Percentiles rank a stretch among this genome's conserved stretches.
Evolutionary conservation across 2,888 invertebrate genomes (phyloP).

Genomic region (Drosophila subsilvestris): DNA sequence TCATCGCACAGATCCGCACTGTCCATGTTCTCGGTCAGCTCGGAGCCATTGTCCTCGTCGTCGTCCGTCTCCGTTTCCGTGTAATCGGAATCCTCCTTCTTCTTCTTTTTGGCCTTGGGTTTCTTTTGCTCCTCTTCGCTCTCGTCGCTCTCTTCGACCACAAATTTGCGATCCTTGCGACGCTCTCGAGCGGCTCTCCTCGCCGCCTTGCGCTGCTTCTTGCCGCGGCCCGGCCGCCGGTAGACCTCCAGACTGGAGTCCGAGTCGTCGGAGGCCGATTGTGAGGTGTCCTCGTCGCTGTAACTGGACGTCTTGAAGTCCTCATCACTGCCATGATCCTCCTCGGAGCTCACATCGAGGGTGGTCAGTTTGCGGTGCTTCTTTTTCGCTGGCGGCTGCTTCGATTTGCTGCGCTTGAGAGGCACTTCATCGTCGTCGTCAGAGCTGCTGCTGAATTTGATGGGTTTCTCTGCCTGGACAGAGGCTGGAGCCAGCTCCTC

Average conservation of each 20-base stretch:
- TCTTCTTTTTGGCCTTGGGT: constrained; percentile 85
- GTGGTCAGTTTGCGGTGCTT: constrained; percentile 91
- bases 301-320: constrained; percentile 92
- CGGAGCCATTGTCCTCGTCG: constrained; percentile 81
- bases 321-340: constrained; percentile 93
- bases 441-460: constrained; percentile 50
- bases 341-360: constrained; percentile 91
- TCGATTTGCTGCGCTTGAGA: constrained; percentile 66
- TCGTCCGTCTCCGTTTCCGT: constrained; percentile 87
- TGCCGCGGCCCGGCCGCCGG: constrained; percentile 84
- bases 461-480: constrained; percentile 46
- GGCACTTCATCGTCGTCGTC: constrained; percentile 83
- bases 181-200: constrained; percentile 85
- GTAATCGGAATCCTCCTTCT: constrained; percentile 85
- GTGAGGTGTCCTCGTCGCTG: constrained; percentile 84
- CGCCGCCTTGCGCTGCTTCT: constrained; percentile 85
- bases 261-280: constrained; percentile 86
- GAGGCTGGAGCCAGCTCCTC: constrained; percentile 52
- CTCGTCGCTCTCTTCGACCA: constrained; percentile 86
- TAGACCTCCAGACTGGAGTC: constrained; percentile 85
- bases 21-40: constrained; percentile 83
- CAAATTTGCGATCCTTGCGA: constrained; percentile 82
- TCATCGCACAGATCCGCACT: constrained; percentile 84
- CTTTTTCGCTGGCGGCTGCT: constrained; percentile 84
- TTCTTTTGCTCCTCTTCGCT: constrained; percentile 84